These are phyloP conservation scores for Leptopilina clavipes DNA, from an alignment of 1,140 invertebrate genomes.

Conservation along the genomic window DNA sequence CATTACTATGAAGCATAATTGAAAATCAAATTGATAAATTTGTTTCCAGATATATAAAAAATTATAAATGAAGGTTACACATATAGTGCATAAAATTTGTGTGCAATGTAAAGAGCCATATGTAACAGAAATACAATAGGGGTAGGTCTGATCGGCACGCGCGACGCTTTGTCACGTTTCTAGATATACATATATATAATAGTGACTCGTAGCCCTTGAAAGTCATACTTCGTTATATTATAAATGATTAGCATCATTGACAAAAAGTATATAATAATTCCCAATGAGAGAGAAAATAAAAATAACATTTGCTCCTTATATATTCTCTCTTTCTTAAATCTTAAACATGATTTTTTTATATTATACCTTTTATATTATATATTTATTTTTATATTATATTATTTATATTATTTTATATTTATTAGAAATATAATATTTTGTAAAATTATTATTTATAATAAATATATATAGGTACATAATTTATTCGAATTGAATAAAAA, in stretches of 20 bases:
- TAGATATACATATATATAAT: constrained; percentile 44
- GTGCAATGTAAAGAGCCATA: constrained; percentile 11
- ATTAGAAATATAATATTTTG: too few species aligned
- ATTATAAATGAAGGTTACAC: not conserved
- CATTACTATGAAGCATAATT: too few species aligned
- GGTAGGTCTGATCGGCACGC: constrained; percentile 59
- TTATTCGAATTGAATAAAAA: too few species aligned
- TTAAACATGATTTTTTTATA: too few species aligned
- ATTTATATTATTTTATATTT: too few species aligned
- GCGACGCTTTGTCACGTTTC: constrained; percentile 61
- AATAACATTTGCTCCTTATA: too few species aligned
- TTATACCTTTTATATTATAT: too few species aligned
- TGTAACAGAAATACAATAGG: constrained; percentile 41
- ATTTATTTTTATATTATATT: too few species aligned
- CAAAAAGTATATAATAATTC: constrained; percentile 11
- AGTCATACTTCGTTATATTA: not conserved
- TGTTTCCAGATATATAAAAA: too few species aligned
- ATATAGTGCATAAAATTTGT: not conserved
- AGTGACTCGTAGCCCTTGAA: constrained; percentile 63
- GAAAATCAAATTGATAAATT: too few species aligned
- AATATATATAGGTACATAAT: too few species aligned
- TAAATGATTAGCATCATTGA: not conserved
- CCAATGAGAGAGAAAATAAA: not conserved
- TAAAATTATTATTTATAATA: too few species aligned
- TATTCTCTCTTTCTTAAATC: not conserved